These are phyloP conservation scores for Malacosoma neustria DNA, from an alignment of 2,888 invertebrate species.

Conservation along the genomic window DNA sequence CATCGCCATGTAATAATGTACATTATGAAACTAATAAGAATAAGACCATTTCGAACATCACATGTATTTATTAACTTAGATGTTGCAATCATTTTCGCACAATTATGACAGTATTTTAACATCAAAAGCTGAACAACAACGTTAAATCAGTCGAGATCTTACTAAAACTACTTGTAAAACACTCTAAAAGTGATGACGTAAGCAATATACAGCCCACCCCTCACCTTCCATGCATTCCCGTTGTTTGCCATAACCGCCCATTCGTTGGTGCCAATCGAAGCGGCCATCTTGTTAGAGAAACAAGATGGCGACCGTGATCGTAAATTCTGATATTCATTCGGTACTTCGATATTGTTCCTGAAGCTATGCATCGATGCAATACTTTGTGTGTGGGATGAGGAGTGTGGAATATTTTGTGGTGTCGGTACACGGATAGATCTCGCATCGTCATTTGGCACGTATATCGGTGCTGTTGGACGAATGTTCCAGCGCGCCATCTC, in stretches of 20 bases:
- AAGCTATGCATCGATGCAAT: slow-evolving; percentile 73
- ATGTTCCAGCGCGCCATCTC: slow-evolving; percentile 60
- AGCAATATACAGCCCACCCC: slow-evolving; percentile 59
- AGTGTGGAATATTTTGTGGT: slow-evolving; percentile 62
- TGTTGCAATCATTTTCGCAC: no score
- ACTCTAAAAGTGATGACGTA: slow-evolving; percentile 39
- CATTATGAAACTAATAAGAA: no score
- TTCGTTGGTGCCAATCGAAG: slow-evolving; percentile 64
- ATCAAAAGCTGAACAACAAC: no score
- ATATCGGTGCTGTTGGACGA: slow-evolving; percentile 68
- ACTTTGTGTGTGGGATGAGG: slow-evolving; percentile 66
- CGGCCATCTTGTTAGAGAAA: slow-evolving; percentile 69
- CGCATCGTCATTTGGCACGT: slow-evolving; percentile 58
- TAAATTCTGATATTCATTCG: slow-evolving; percentile 67
- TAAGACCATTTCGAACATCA: no score
- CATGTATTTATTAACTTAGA: no score
- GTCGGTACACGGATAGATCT: slow-evolving; percentile 49
- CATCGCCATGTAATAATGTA: no score
- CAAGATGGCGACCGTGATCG: slow-evolving; percentile 72
- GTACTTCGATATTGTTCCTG: slow-evolving; percentile 65
- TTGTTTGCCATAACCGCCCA: slow-evolving; percentile 65
- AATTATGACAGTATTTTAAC: no score
- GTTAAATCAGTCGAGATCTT: slow-evolving; percentile 51
- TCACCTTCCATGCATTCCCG: slow-evolving; percentile 70
- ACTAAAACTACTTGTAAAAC: slow-evolving; percentile 42